Base-by-base conservation (phyloP, 1,140 invertebrate genomes). In the Aphelenchoides fujianensis region DNA sequence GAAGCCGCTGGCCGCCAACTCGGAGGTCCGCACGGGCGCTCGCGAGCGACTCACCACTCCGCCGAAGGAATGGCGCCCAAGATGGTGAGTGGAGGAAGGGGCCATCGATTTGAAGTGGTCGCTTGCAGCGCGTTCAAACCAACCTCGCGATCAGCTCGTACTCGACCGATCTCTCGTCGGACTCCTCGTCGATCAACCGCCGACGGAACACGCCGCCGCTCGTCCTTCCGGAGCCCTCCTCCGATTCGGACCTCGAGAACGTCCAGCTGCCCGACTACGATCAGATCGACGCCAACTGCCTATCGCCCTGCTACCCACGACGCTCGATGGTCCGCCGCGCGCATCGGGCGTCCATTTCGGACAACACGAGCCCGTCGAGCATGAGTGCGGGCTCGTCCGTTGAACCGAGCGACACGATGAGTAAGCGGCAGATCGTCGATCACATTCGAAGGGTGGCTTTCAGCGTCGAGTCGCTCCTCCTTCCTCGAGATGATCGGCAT, bases 401-500 rank as follows among this genome's bases (percentile, higher is more conserved):
- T 61, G 66, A 68, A 7, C 66, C 9, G 12, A n/a, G 7, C n/a
- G 66, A 68, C 12, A 68, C 37, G n/a, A 68, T 68, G 66, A 66
- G 63, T 37, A 36, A 66, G 63, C 36, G n/a, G n/a, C 63, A 31
- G 31, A 66, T 30, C 55, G 28, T 23, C 3, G 1, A 27, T 41
- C 16, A 61, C 1, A 30, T 19, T 61, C 28, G n/a, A 19, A 2
- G 28, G 1, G n/a, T n/a, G 1, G 27, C 53, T 66, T 66, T 66
- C 62, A 66, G 53, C 66, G 12, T 68, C 66, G 9, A 68, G 66
- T 30, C 57, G 66, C 27, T 16, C 12, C 7, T 59, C 48, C 32
- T 68, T 68, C 28, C 30, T 68, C 7, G 66, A 68, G 27, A 27
- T 68, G 1, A 68, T 68, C 66, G 66, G 66, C 16, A n/a, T 68